Evolutionary conservation across 2,888 invertebrate species (phyloP).

Genomic region (Caenorhabditis virilis): DNA sequence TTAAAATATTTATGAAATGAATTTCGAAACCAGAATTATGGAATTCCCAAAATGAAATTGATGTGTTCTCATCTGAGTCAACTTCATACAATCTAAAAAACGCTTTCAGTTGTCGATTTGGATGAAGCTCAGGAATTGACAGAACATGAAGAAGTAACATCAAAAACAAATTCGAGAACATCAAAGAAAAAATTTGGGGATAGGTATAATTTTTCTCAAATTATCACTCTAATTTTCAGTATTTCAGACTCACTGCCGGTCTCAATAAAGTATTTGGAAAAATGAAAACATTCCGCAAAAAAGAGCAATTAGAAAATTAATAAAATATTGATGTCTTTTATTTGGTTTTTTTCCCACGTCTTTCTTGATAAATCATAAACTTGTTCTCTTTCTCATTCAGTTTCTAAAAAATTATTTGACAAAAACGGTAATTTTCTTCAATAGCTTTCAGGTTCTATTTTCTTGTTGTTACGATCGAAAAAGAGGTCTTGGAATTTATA

Average conservation of each 20-base stretch:
- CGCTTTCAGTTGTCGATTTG: neutral
- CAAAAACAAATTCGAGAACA: slow-evolving; percentile 1
- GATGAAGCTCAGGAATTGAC: neutral
- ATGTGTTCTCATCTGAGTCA: too few species aligned
- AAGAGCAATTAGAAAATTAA: neutral
- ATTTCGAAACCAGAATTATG: too few species aligned
- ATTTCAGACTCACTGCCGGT: slow-evolving; percentile 25
- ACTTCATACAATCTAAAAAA: neutral
- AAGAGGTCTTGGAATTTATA: neutral
- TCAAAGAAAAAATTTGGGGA: slow-evolving; percentile 8
- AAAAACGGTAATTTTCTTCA: too few species aligned
- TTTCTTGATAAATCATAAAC: neutral
- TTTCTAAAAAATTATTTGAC: neutral
- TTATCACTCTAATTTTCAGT: slow-evolving; percentile 2
- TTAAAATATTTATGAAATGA: too few species aligned
- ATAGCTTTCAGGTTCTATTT: too few species aligned
- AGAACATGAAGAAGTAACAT: slow-evolving; percentile 4
- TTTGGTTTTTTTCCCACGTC: neutral
- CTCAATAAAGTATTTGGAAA: slow-evolving; percentile 21
- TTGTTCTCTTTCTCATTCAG: neutral
- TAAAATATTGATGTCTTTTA: neutral
- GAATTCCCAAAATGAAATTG: too few species aligned
- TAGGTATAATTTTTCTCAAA: slow-evolving; percentile 4
- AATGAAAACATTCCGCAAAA: slow-evolving; percentile 5
- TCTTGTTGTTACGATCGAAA: too few species aligned